A percentile compares a stretch with the other conserved stretches of the same genome.
Conservation (phyloP, 2,888 invertebrate species). For the Archips xylosteana region DNA sequence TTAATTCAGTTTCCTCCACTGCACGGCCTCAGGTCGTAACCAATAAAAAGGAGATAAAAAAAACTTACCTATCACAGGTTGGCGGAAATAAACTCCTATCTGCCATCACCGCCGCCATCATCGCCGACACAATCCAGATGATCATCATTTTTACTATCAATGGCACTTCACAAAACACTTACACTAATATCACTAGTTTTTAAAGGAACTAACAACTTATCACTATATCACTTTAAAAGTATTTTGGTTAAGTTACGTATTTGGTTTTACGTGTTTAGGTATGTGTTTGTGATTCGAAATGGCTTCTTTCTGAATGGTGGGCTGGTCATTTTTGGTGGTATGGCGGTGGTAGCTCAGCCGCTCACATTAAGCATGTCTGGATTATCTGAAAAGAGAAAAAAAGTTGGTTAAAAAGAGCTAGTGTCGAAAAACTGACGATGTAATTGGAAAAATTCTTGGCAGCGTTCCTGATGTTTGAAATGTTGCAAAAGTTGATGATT, state of each 20-base stretch:
- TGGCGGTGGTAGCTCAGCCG: slow-evolving; percentile 49
- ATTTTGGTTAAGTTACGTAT: slow-evolving; percentile 52
- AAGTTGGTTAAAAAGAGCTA: background rate
- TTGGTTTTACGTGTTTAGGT: slow-evolving; percentile 70
- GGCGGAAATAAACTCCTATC: slow-evolving; percentile 79
- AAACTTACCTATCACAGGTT: slow-evolving; percentile 83
- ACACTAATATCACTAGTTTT: slow-evolving; percentile 75
- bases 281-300: slow-evolving; percentile 71
- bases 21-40: too few relatives aligned
- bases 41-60: background rate
- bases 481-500: background rate
- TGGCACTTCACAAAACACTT: slow-evolving; percentile 65
- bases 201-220: slow-evolving; percentile 54
- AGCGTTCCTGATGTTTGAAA: background rate
- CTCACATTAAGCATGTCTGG: slow-evolving; percentile 58
- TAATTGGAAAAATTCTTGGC: background rate
- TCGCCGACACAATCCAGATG: slow-evolving; percentile 64
- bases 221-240: slow-evolving; percentile 60
- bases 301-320: slow-evolving; percentile 71
- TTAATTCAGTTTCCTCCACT: too few relatives aligned
- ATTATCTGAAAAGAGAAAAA: slow-evolving; percentile 68
- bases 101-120: slow-evolving; percentile 59
- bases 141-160: slow-evolving; percentile 58
- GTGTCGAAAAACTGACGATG: background rate
- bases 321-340: slow-evolving; percentile 69